Evolutionary conservation across 2,888 invertebrate species (phyloP), one percentile per base, ranked within the genome.

Genomic region (Sinotaia quadrata): DNA sequence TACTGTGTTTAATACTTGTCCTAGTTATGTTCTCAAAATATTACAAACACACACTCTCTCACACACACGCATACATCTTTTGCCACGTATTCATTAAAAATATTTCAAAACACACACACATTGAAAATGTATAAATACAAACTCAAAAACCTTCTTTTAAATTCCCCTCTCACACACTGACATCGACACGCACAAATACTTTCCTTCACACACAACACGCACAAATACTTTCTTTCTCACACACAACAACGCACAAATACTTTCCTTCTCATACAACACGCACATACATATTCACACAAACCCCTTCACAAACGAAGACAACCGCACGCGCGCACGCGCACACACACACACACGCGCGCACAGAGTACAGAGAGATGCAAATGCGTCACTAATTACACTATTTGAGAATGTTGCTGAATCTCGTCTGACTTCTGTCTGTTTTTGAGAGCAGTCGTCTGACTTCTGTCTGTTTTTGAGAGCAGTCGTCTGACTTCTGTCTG

Each of bases 31-130:
- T n/a, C n/a, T n/a, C n/a, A n/a, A n/a, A n/a, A n/a, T n/a, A n/a
- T n/a, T n/a, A n/a, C n/a, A 12, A 27, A 8, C 21, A 4, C 52
- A 4, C 52, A 4, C 27, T 7, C 52, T 5, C 52, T 3, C 52
- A 52, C 52, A 52, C 52, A 52, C 52, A 52, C 52, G 31, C 52
- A 52, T 5, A 52, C 52, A 52, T 18, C 24, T 31, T 8, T 31
- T 29, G 8, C 7, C 52, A n/a, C n/a, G n/a, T n/a, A n/a, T n/a
- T n/a, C n/a, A n/a, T n/a, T n/a, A n/a, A n/a, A n/a, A n/a, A n/a
- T n/a, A n/a, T n/a, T n/a, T n/a, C n/a, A n/a, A n/a, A n/a, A n/a
- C n/a, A n/a, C n/a, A n/a, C n/a, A n/a, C n/a, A n/a, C n/a, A n/a
- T n/a, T n/a, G n/a, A n/a, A n/a, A n/a, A n/a, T n/a, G n/a, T n/a